Percentiles rank a stretch among this genome's conserved stretches.
These are phyloP conservation scores for Lithophane semibrunnea DNA, from an alignment of 2,888 invertebrate genomes.

Conservation along the genomic window DNA sequence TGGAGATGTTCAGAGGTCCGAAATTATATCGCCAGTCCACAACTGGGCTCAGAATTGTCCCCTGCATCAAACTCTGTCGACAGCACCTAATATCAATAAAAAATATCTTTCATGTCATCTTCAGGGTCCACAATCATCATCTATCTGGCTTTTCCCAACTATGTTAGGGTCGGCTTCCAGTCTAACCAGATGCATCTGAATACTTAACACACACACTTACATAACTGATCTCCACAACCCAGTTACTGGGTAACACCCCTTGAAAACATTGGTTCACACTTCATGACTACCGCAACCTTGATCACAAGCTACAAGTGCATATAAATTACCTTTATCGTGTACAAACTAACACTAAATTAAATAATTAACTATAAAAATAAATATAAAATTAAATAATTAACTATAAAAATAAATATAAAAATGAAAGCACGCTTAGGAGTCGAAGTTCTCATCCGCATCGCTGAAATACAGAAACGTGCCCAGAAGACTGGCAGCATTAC, in stretches of 20 bases:
- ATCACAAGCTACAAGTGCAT: background rate
- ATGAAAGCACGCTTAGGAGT: too few relatives aligned
- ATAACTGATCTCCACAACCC: too few relatives aligned
- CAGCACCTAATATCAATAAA: background rate
- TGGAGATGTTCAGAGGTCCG: background rate
- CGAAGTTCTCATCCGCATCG: too few relatives aligned
- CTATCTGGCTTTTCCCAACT: background rate
- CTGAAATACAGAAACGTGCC: too few relatives aligned
- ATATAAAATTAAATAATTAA: too few relatives aligned
- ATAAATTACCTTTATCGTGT: background rate
- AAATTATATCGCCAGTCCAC: conserved; percentile 4
- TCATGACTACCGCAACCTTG: background rate
- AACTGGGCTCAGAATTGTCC: background rate
- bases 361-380: too few relatives aligned
- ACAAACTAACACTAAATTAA: too few relatives aligned
- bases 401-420: too few relatives aligned
- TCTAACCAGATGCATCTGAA: background rate
- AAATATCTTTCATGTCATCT: background rate
- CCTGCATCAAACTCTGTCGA: background rate
- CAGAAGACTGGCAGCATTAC: too few relatives aligned
- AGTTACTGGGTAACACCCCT: too few relatives aligned
- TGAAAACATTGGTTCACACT: background rate
- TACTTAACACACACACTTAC: too few relatives aligned
- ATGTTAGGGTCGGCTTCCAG: background rate
- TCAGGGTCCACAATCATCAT: background rate